Base-by-base conservation (phyloP, 2,888 invertebrate genomes). In the Suillia variegata region DNA sequence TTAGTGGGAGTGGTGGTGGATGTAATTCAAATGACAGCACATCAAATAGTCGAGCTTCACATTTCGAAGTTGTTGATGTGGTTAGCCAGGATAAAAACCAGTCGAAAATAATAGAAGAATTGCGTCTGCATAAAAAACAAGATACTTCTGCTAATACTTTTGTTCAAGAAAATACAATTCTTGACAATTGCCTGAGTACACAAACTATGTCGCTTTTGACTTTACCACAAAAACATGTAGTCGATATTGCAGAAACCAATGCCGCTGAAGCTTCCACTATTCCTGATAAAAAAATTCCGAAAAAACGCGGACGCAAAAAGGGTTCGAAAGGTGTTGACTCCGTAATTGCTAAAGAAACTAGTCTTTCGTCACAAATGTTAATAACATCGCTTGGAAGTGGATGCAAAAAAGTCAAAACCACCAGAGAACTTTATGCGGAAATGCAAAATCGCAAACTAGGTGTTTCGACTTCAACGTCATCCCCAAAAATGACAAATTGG, bases 401-500 rank as follows among this genome's bases (percentile, higher is more conserved):
- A 12, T 74, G 71, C 1, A 82, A 82, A 62, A 82, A 82, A 61
- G 81, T 82, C 0, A 82, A 82, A 70, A 82, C 82, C 0, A 82
- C 82, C 8, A 81, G 79, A 54, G 82, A 82, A 62, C 67, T 82
- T 2, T 75, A 78, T 24, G 80, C 80, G n/a, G 82, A 82, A 65
- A 77, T 82, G 58, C 80, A 82, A 67, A 80, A 74, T 62, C 69
- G 80, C 6, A 81, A 80, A 59, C 61, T 73, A 0, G 69, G 68
- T 26, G 57, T 65, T 56, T 56, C 62, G 1, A 62, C 67, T 1
- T 24, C 61, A 1, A 67, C 70, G 33, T 66, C 70, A 12, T 71
- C 74, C n/a, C 63, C 71, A 24, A 64, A 72, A 1, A 60, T 67
- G 10, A 70, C 67, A 58, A 66, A 61, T 54, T 66, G 66, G 58